Conservation (phyloP, 2,797 vertebrate genomes). For the Xyrichtys novacula region DNA sequence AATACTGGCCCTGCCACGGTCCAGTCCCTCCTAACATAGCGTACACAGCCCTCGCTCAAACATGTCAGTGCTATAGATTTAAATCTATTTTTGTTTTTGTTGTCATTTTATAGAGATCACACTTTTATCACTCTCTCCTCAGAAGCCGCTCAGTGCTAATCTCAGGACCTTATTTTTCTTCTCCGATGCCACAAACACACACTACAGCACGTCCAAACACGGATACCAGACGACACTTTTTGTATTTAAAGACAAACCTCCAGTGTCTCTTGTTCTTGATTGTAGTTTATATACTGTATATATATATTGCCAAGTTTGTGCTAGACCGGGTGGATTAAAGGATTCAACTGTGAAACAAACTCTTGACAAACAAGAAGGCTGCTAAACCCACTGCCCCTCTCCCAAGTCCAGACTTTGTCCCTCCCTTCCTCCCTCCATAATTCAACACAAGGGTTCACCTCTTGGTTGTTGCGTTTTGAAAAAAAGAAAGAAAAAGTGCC, state of each 20-base stretch:
- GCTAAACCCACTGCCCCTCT: conserved; percentile 75
- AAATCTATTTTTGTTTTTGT: conserved; percentile 77
- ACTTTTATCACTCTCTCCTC: conserved; percentile 77
- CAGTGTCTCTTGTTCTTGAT: conserved; percentile 70
- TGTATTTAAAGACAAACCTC: conserved; percentile 78
- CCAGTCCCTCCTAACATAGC: conserved; percentile 91
- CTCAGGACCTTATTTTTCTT: conserved; percentile 90
- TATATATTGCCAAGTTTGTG: conserved; percentile 81
- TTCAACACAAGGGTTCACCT: conserved; percentile 54
- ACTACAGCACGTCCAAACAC: conserved; percentile 79
- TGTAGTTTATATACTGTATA: conserved; percentile 75
- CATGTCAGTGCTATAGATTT: conserved; percentile 66
- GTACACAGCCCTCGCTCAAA: conserved; percentile 35
- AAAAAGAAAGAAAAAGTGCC: conserved; percentile 70
- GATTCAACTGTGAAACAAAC: conserved; percentile 89
- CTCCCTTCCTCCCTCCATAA: conserved; percentile 12
- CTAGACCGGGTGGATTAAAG: conserved; percentile 74
- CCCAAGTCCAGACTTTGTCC: conserved; percentile 46
- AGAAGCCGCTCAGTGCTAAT: conserved; percentile 81
- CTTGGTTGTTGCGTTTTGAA: conserved; percentile 49
- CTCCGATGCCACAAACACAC: conserved; percentile 81
- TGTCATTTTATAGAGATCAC: conserved; percentile 79
- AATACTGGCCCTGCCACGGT: conserved; percentile 91
- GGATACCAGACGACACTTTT: conserved; percentile 71
- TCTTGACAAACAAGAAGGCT: conserved; percentile 85